Conservation (phyloP, 2,113 vertebrate genomes). For the Crotophaga sulcirostris region DNA sequence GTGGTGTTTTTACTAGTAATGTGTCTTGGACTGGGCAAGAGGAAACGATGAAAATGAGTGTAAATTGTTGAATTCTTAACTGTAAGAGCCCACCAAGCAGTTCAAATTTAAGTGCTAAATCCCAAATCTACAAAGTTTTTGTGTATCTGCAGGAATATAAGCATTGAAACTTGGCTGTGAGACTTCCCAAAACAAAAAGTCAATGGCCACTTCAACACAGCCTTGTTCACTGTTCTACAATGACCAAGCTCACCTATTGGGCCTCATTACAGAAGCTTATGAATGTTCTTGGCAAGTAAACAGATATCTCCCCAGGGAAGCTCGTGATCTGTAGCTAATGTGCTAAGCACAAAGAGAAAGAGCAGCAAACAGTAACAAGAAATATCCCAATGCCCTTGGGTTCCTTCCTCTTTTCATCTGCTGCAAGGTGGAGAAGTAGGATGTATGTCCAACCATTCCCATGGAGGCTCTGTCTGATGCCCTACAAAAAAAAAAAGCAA, state of each 20-base stretch:
- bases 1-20: not conserved
- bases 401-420: constrained; percentile 15
- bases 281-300: constrained; percentile 35
- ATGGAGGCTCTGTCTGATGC: not conserved
- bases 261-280: constrained; percentile 34
- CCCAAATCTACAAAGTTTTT: not conserved
- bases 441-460: not conserved
- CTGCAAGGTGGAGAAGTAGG: not conserved
- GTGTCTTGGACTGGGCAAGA: not conserved
- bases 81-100: not conserved
- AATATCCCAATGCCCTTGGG: not conserved
- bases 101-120: not conserved
- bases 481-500: not conserved
- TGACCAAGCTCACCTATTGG: not conserved
- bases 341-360: not conserved
- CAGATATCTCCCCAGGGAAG: not conserved
- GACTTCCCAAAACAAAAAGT: not conserved
- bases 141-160: not conserved
- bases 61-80: not conserved
- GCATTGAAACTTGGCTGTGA: not conserved
- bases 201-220: not conserved
- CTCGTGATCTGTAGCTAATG: not conserved
- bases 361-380: constrained; percentile 10
- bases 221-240: not conserved
- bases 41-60: not conserved